Base-by-base conservation (phyloP, 2,888 invertebrate species). In the Spatulosminthurus flaviceps region DNA sequence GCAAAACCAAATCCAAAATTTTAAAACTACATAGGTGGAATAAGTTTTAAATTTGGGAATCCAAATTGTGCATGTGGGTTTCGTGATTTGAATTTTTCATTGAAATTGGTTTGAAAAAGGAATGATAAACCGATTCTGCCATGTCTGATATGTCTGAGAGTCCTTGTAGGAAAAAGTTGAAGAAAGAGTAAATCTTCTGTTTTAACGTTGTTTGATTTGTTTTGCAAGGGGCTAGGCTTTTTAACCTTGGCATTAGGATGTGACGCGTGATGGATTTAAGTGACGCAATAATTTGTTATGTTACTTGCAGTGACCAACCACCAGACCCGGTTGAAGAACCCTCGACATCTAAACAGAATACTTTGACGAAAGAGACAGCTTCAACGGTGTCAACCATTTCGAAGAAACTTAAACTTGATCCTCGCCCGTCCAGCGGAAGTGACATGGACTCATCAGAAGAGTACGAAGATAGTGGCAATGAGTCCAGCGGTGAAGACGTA, bases 391-490 rank as follows among this genome's bases (percentile, higher is more conserved):
- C 72, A 42, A 70, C 43, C 67, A 26, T 28, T 24, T 74, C 74
- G 60, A 74, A 74, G 28, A 74, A 74, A 60, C 74, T 66, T 21
- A 79, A 77, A 74, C 80, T 73, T 73, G 77, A 77, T 29, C 64
- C 51, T 28, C 75, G 66, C 28, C 80, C 70, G 69, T 64, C 78
- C 79, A 64, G 13, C 22, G 72, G 51, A 70, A 81, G 77, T 64
- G 67, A 76, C 26, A 96, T 97, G 96, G 96, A 96, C 90, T 96
- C 95, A 83, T 96, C 96, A 88, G 95, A 96, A 89, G 96, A 96
- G 89, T 94, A 94, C 89, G 94, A 95, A 88, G 96, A 96, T 89
- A 94, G 94, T 86, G 95, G 95, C 84, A 95, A 95, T 88, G 96
- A 95, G 88, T 94, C 95, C 77, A 95, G 94, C 88, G 96, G 95